Percentiles rank a stretch among this genome's conserved stretches.
Evolutionary conservation across 2,888 invertebrate genomes (phyloP).

Genomic region (Ommatoiulus sabulosus): DNA sequence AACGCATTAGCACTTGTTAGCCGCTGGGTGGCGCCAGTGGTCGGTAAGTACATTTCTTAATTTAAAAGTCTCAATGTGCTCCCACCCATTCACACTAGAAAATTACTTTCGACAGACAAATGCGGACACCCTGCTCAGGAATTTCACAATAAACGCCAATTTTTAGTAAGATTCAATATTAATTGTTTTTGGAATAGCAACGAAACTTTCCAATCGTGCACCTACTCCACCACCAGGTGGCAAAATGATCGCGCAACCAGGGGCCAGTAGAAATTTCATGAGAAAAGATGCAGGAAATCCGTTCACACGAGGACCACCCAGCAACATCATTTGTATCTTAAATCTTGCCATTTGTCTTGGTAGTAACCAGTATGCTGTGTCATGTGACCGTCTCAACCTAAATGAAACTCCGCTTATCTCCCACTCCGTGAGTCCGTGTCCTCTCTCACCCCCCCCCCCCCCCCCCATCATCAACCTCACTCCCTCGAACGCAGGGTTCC

Average conservation of each 20-base stretch:
- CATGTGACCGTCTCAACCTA: slow-evolving; percentile 24
- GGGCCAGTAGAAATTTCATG: background rate
- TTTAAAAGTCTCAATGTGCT: too few relatives aligned
- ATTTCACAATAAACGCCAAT: too few relatives aligned
- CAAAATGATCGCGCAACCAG: background rate
- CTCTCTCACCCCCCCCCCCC: background rate
- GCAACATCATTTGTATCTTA: slow-evolving; percentile 37
- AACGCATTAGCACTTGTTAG: too few relatives aligned
- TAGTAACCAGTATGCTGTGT: slow-evolving; percentile 21
- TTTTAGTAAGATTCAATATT: too few relatives aligned
- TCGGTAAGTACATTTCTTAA: too few relatives aligned
- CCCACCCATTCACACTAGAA: background rate
- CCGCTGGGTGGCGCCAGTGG: too few relatives aligned
- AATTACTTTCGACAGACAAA: background rate
- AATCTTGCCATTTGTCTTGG: slow-evolving; percentile 35
- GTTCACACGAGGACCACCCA: slow-evolving; percentile 41
- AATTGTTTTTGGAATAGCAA: too few relatives aligned
- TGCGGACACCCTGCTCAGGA: too few relatives aligned
- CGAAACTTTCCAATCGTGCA: too few relatives aligned
- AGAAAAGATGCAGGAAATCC: slow-evolving; percentile 22
- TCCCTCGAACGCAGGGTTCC: background rate
- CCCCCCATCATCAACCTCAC: too few relatives aligned
- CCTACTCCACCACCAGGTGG: background rate
- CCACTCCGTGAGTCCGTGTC: background rate
- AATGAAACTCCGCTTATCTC: background rate